Evolutionary conservation across 1,140 invertebrate genomes (phyloP), one percentile per base, ranked within the genome.

Genomic region (Magallana ariakensis): DNA sequence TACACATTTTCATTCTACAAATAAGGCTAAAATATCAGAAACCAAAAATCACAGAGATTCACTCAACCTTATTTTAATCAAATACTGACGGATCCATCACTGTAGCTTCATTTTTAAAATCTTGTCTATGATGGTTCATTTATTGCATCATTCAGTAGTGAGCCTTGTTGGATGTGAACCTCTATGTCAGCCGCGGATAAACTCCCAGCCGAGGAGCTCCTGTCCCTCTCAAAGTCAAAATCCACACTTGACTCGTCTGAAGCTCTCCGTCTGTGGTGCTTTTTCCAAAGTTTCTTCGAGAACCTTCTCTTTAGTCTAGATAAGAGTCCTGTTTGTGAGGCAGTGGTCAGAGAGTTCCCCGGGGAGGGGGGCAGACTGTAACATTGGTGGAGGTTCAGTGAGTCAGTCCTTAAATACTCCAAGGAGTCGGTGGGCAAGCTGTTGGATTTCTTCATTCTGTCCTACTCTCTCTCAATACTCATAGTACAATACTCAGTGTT

Each of bases 1-100:
- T 92, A 93, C 5, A 93, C 88, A 66, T 90, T 90, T 81, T 93
- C 92, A 90, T 93, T 90, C 92, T 93, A 87, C 33, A 90, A 90
- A 60, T 82, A 88, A 13, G 60, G 62, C 57, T 75, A 87, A 83
- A 87, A 26, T 9, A 46, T 46, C 5, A 46, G 33, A 46, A 46
- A 46, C 33, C 33, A 46, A 46, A 46, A 46, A 2, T 46, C 33
- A 46, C 33, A 46, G 33, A 46, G 1, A 46, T 3, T 46, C 33
- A 46, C 33, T 46, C 33, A 33, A 33, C 33, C 1, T 33, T 33
- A 33, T 33, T 33, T 33, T 4, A 33, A n/a, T 1, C 33, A 33
- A 46, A 46, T 46, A 5, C 33, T 46, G 1, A 46, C 5, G 5
- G 5, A 46, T 46, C 33, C 33, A 46, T 46, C 33, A 46, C 2